Evolutionary conservation across 2,888 invertebrate species (phyloP), one percentile per base, ranked within the genome.

Genomic region (Octonoba sinensis): DNA sequence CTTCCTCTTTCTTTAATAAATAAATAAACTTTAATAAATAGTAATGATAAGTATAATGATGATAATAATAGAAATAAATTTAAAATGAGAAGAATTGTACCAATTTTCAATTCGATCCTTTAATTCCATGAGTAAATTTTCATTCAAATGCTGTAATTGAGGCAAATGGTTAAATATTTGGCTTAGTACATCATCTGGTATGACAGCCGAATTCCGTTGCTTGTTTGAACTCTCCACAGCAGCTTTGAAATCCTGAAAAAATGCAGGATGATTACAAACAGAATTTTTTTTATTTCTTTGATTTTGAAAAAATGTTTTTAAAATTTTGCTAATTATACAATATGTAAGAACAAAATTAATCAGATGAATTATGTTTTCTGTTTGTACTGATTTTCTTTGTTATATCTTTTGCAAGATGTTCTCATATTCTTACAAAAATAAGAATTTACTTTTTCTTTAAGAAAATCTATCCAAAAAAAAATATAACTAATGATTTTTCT

Each of bases 161-260:
- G 91, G 91, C 51, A 91, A 87, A 84, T 89, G 89, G 57, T 89
- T 89, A 36, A 91, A 88, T 51, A 91, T 90, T 84, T 88, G 89
- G 74, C 89, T 87, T 46, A 91, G 85, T 24, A 90, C 89, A n/a
- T 87, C 86, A 15, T 88, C 86, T 18, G 90, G 89, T 62, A 91
- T 88, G 36, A 90, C 87, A 15, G 87, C 85, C 16, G 87, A 86
- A 51, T 87, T 88, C 36, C 86, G 85, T 51, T 86, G 86, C 72
- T 87, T 87, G 46, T 86, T 64, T 11, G 86, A 85, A 47, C 86
- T 51, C 83, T 86, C 84, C 11, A 91, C 86, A 77, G 88, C 88
- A 54, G 87, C 83, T 18, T 89, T 89, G 85, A 91, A 91, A 82
- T 71, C 71, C 71, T 73, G 18, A 12, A 64, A 60, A 36, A 22